Evolutionary conservation across 2,797 vertebrate genomes (phyloP), one percentile per base, ranked within the genome.

Genomic region (Borostomias antarcticus): DNA sequence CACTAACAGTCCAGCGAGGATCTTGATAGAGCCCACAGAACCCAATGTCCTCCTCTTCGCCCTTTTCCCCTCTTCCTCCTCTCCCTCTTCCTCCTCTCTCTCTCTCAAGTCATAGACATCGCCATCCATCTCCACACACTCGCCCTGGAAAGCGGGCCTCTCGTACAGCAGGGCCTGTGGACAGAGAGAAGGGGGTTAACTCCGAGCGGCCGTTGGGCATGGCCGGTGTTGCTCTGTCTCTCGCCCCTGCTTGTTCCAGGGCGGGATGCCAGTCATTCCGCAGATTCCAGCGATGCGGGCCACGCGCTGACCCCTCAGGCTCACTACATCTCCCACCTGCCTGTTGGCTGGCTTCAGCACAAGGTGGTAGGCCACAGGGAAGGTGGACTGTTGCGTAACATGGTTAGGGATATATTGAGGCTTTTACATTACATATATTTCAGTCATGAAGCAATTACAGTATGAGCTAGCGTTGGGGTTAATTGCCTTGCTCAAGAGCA

Each of bases 1-100:
- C 71, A 96, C 97, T 98, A 85, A 99, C 97, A 99, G 67, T 79
- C 97, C 96, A 81, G 93, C 88, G 0, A 95, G 85, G 8, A 99
- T 91, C 89, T 95, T 96, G 37, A 99, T 60, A 3, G 97, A 99
- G 25, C 96, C 95, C 66, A 96, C 89, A 3, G 93, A 82, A 0
- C 73, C 9, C 37, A 95, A 43, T 0, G 50, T 81, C 57, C 65
- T 81, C 70, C 53, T 88, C 33, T 21, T 70, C 78, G 57, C 48
- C 53, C 73, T 72, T 25, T 21, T 35, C n/a, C 48, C 58, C 15
- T 54, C 68, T 0, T 84, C 79, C 11, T 79, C 77, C 29, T 66
- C 67, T 6, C 56, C 43, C 28, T 68, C 54, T 6, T 77, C 72
- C n/a, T 50, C 63, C 2, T 70, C 73, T 29, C 80, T 81, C 6